Evolutionary conservation across 2,888 invertebrate species (phyloP).

Genomic region (Steinernema hermaphroditum): DNA sequence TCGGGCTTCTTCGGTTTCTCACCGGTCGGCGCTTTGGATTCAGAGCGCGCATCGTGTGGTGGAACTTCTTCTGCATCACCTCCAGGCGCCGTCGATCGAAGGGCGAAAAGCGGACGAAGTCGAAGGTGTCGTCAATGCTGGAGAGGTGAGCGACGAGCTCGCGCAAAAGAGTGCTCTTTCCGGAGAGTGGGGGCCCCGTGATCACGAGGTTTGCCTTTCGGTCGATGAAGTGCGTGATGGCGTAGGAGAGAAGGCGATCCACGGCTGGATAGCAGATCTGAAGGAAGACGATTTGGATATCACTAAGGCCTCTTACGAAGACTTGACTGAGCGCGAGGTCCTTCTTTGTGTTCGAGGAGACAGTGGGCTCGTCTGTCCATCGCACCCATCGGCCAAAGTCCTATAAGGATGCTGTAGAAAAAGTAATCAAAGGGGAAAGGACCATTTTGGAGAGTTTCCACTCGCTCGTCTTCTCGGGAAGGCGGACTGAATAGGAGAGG

Average conservation of each 20-base stretch:
- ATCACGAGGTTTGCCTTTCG: slow-evolving; percentile 46
- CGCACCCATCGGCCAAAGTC: slow-evolving; percentile 41
- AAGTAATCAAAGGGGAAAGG: not conserved
- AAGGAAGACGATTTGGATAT: too few species aligned
- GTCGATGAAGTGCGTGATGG: slow-evolving; percentile 29
- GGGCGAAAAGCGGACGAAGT: not conserved
- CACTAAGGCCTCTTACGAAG: too few species aligned
- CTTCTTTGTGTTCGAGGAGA: slow-evolving; percentile 47
- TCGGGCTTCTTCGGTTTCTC: not conserved
- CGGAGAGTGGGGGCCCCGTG: slow-evolving; percentile 49
- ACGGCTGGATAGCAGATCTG: slow-evolving; percentile 40
- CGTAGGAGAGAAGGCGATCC: slow-evolving; percentile 53
- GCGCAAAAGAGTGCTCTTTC: slow-evolving; percentile 54
- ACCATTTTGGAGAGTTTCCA: slow-evolving; percentile 37
- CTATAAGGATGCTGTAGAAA: slow-evolving; percentile 29
- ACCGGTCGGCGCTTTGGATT: not conserved
- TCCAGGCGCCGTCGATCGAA: slow-evolving; percentile 37
- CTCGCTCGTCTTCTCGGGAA: slow-evolving; percentile 38
- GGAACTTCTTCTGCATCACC: slow-evolving; percentile 50
- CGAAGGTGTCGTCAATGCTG: not conserved
- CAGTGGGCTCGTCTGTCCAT: slow-evolving; percentile 50
- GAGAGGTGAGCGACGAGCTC: not conserved
- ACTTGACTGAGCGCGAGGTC: slow-evolving; percentile 46
- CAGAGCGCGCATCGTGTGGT: slow-evolving; percentile 35
- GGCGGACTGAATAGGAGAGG: slow-evolving; percentile 30